Percentiles rank a stretch among this genome's conserved stretches.
Evolutionary conservation across 2,797 vertebrate species (phyloP).

Genomic region (Coendou prehensilis): DNA sequence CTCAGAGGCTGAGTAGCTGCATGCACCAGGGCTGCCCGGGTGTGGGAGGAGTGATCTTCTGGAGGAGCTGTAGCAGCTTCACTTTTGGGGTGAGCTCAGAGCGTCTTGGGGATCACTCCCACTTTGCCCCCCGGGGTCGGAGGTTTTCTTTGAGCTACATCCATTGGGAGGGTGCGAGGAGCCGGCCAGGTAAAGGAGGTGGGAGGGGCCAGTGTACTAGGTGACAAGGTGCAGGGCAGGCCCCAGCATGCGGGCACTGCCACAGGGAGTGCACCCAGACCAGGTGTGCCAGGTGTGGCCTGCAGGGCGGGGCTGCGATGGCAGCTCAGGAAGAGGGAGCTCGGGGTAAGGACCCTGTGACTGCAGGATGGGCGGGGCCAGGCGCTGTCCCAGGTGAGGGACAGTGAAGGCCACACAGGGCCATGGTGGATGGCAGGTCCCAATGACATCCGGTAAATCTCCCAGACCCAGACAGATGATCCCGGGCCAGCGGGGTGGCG

Average conservation of each 20-base stretch:
- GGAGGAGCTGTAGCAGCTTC: not conserved
- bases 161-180: too few species aligned
- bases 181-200: too few species aligned
- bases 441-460: not conserved
- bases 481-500: not conserved
- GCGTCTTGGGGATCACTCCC: too few species aligned
- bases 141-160: not conserved
- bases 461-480: not conserved
- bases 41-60: not conserved
- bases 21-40: not conserved
- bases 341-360: not conserved
- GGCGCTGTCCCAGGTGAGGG: not conserved
- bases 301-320: too few species aligned
- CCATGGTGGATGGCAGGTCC: not conserved
- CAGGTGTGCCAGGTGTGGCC: rapidly evolving
- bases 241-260: not conserved
- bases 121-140: rapidly evolving
- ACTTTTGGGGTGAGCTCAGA: too few species aligned
- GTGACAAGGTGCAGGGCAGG: not conserved
- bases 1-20: not conserved
- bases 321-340: not conserved
- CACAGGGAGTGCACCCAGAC: not conserved
- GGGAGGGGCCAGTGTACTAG: not conserved
- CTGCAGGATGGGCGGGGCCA: not conserved
- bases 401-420: rapidly evolving